Base-by-base conservation (phyloP, 2,113 vertebrate genomes). In the Oophaga pumilio region DNA sequence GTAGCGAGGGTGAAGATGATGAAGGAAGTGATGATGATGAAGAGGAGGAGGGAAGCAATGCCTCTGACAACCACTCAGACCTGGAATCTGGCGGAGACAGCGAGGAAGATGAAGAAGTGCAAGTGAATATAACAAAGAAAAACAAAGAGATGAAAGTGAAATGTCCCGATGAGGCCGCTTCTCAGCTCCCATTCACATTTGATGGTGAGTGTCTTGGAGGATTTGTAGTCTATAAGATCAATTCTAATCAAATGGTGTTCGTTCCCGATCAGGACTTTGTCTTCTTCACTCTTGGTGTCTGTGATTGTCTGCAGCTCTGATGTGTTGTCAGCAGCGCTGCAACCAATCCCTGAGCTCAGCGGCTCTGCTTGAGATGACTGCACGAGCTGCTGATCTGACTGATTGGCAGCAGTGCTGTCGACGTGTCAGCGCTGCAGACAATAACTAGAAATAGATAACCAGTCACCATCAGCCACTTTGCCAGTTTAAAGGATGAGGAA, bases 111-210 rank as follows among this genome's bases (percentile, higher is more conserved):
- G 9, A 26, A 1, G 87, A 80, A 76, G 89, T 33, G 49, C 89
- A 64, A 0, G 87, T 89, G 69, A 82, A 86, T 24, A 84, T 92
- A 2, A 73, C 76, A 12, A 2, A 87, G 85, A 11, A 22, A 1
- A 14, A 68, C 43, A 18, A 0, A 6, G 76, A 88, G 8, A 88
- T 73, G n/a, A 77, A 92, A 86, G 92, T 93, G 6, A 89, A 92
- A 57, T 77, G 93, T 87, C 92, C 89, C 28, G 91, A 93, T n/a
- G 94, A 93, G 3, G 95, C 95, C 7, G 89, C 91, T 76, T 86
- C 93, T 1, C 96, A 99, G 86, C 96, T 99, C 28, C 97, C 98
- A 0, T 98, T 96, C 89, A 96, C 94, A 0, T 98, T 99, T 85
- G 22, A 93, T 89, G 98, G 98, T 99, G 91, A 87, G 85, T 12